Evolutionary conservation across 2,888 invertebrate genomes (phyloP).

Genomic region (Hemaris fuciformis): DNA sequence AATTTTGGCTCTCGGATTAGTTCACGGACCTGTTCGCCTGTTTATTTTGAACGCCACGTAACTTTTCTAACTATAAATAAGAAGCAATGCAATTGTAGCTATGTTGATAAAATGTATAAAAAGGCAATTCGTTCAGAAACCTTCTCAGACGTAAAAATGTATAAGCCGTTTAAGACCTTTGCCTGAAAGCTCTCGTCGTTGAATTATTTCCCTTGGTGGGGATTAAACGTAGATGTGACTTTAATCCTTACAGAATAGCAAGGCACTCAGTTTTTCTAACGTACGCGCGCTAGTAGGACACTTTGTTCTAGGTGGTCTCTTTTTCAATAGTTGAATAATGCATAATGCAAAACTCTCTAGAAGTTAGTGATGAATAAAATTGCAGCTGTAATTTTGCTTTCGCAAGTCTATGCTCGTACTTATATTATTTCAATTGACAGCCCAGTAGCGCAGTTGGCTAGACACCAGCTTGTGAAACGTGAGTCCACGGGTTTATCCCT

Average conservation of each 20-base stretch:
- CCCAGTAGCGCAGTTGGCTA: no score
- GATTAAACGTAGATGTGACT: slow-evolving; percentile 4
- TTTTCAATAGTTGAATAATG: slow-evolving; percentile 8
- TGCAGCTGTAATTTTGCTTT: background rate
- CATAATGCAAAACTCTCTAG: slow-evolving; percentile 19
- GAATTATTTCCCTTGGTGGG: background rate
- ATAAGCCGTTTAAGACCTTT: background rate
- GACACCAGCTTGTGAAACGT: no score
- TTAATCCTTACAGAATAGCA: background rate
- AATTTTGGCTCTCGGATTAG: background rate
- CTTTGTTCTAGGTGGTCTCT: background rate
- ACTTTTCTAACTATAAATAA: background rate
- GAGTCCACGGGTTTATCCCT: no score
- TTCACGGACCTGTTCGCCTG: background rate
- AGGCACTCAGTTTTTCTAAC: background rate
- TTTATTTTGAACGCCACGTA: background rate
- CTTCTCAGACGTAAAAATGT: background rate
- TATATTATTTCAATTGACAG: no score
- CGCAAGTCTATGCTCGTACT: background rate
- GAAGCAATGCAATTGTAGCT: no score
- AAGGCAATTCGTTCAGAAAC: background rate
- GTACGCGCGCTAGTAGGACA: background rate
- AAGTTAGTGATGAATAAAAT: slow-evolving; percentile 1
- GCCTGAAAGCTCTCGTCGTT: background rate
- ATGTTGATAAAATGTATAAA: background rate